phyloP scores from a whole-genome alignment of 2,113 vertebrate genomes.

The Odocoileus hemionus region DNA sequence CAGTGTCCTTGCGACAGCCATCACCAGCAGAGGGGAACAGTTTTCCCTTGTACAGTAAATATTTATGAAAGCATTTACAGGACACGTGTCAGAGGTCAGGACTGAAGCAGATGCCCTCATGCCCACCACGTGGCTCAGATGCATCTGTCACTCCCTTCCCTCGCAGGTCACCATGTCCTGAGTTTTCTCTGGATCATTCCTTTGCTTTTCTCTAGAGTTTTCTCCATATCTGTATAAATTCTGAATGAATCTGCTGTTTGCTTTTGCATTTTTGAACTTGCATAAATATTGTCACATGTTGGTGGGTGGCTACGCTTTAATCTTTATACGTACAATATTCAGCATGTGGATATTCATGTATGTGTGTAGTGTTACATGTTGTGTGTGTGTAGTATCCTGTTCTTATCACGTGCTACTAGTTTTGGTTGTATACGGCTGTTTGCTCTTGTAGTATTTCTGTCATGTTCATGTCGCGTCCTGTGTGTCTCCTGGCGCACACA shows the following conservation, averaged over 20 bases:
- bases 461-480: background rate
- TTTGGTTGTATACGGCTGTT: background rate
- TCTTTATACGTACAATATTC: background rate
- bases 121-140: background rate
- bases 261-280: background rate
- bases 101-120: background rate
- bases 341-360: rapidly evolving
- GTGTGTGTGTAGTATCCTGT: rapidly evolving
- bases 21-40: background rate
- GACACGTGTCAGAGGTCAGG: background rate
- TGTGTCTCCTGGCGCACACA: background rate
- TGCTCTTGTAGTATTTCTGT: background rate
- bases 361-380: rapidly evolving
- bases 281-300: background rate
- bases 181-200: background rate
- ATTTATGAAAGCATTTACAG: background rate
- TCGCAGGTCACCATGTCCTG: background rate
- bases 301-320: background rate
- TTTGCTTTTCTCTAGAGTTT: background rate
- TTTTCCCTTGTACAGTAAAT: background rate
- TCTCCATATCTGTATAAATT: background rate
- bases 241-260: background rate
- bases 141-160: background rate
- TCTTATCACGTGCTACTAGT: background rate
- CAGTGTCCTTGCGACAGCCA: background rate